phyloP scores from a whole-genome alignment of 2,113 vertebrate genomes.

The Redunca redunca region DNA sequence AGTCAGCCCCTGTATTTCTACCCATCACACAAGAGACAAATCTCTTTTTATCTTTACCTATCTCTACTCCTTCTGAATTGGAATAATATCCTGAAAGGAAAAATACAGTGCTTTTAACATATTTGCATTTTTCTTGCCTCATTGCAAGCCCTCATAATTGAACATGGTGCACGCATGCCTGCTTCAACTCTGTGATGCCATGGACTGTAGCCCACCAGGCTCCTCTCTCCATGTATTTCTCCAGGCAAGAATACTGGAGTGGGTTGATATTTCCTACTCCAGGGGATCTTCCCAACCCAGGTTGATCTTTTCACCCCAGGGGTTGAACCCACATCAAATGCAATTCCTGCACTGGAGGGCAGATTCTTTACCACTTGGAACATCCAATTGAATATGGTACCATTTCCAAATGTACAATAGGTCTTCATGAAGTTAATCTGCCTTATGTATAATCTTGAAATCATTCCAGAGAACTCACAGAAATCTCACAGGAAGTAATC shows the following conservation, averaged over 20 bases:
- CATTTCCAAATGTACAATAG: not conserved
- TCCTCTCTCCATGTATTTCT: not conserved
- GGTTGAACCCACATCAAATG: not conserved
- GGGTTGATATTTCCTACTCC: not conserved
- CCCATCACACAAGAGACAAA: not conserved
- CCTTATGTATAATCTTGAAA: not conserved
- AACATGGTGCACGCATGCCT: not conserved
- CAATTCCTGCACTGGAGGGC: not conserved
- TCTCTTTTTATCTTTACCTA: not conserved
- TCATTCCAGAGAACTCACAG: not conserved
- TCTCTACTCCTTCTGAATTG: not conserved
- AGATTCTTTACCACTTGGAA: not conserved
- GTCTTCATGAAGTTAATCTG: not conserved
- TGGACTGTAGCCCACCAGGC: not conserved
- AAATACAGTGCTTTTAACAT: not conserved
- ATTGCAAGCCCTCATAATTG: not conserved
- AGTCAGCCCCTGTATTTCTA: not conserved
- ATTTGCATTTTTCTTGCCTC: not conserved
- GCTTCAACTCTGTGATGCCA: not conserved
- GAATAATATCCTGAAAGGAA: not conserved
- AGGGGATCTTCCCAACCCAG: not conserved
- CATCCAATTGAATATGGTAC: not conserved
- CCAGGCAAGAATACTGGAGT: not conserved
- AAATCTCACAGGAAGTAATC: not conserved
- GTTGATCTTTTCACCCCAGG: not conserved